Evolutionary conservation across 2,888 invertebrate species (phyloP).

Genomic region (Nudaria mundana): DNA sequence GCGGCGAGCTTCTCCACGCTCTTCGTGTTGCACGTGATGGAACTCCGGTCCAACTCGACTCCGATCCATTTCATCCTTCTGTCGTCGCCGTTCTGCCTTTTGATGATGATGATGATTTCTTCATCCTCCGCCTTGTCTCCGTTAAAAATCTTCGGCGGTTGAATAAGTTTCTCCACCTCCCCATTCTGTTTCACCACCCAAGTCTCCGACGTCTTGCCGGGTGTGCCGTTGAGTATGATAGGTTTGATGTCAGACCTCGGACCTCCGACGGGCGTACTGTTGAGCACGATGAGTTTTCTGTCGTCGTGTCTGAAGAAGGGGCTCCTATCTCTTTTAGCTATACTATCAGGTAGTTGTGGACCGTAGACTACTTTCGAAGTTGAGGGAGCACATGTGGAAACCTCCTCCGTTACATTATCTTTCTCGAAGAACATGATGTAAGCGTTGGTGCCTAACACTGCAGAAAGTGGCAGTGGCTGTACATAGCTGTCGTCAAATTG

Average conservation of each 20-base stretch:
- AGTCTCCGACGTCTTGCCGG: constrained; percentile 63
- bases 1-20: constrained; percentile 49
- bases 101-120: constrained; percentile 59
- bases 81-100: constrained; percentile 57
- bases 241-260: constrained; percentile 61
- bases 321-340: constrained; percentile 69
- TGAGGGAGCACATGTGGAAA: constrained; percentile 42
- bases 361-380: constrained; percentile 66
- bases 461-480: constrained; percentile 86
- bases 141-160: constrained; percentile 53
- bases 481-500: constrained; percentile 96
- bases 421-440: constrained; percentile 96
- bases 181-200: constrained; percentile 76
- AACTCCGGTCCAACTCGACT: constrained; percentile 56
- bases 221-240: constrained; percentile 67
- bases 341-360: constrained; percentile 65
- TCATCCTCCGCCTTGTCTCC: constrained; percentile 61
- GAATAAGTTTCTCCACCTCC: constrained; percentile 66
- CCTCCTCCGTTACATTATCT: constrained; percentile 71
- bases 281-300: constrained; percentile 52
- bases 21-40: constrained; percentile 38
- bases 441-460: constrained; percentile 91
- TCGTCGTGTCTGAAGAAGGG: constrained; percentile 69
- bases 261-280: constrained; percentile 51
- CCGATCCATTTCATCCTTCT: constrained; percentile 50